Conservation (phyloP, 2,888 invertebrate species). For the Apodemia mormo region DNA sequence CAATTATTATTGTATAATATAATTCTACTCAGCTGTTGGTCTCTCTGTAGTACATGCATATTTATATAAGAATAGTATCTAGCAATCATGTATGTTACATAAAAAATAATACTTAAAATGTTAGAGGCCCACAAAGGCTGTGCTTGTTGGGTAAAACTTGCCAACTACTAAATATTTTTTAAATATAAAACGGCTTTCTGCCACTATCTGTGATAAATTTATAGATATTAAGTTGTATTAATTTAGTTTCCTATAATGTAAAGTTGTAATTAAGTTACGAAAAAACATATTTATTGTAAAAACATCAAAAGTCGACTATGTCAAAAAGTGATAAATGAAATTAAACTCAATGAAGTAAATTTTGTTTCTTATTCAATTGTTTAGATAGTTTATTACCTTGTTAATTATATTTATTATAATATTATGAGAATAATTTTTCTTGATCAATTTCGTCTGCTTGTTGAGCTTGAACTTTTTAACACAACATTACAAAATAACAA, state of each 20-base stretch:
- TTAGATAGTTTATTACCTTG: neutral
- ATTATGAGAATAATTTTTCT: neutral
- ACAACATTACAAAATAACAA: too few relatives aligned
- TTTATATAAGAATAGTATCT: slow-evolving; percentile 42
- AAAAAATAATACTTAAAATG: slow-evolving; percentile 22
- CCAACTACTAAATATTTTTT: slow-evolving; percentile 62
- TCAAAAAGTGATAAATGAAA: slow-evolving; percentile 74
- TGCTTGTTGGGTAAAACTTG: slow-evolving; percentile 66
- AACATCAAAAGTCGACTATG: slow-evolving; percentile 63
- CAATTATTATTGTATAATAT: slow-evolving; percentile 46
- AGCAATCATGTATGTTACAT: slow-evolving; percentile 42
- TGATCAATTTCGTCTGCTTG: neutral
- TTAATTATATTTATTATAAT: neutral
- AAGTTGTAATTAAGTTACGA: slow-evolving; percentile 68
- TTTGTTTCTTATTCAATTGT: slow-evolving; percentile 40
- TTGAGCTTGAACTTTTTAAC: neutral
- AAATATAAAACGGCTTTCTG: slow-evolving; percentile 64
- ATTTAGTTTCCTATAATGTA: slow-evolving; percentile 63
- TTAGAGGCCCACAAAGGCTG: slow-evolving; percentile 64
- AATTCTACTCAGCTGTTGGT: slow-evolving; percentile 28
- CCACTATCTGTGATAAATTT: slow-evolving; percentile 79
- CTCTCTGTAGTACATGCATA: slow-evolving; percentile 39
- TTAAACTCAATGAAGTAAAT: slow-evolving; percentile 54
- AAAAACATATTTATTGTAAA: slow-evolving; percentile 76
- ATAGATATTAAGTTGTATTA: slow-evolving; percentile 54